Percentiles rank a stretch among this genome's conserved stretches.
Evolutionary conservation across 1,140 invertebrate genomes (phyloP).

Genomic region (Nilaparvata lugens): DNA sequence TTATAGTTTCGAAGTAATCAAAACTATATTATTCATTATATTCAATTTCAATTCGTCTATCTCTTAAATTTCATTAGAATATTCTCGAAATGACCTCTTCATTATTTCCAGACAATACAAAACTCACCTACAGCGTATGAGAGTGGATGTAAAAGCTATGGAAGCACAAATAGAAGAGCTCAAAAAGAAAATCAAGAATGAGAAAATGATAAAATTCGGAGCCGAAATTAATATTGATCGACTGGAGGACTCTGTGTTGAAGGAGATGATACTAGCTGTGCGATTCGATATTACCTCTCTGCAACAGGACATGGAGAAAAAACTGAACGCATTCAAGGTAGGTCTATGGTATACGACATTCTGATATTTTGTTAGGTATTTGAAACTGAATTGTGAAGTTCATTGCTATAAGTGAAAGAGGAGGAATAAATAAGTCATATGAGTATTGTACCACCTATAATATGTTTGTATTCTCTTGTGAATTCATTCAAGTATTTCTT

Average conservation of each 20-base stretch:
- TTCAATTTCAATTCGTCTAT: no score
- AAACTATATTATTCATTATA: no score
- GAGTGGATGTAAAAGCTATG: constrained; percentile 46
- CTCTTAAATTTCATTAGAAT: no score
- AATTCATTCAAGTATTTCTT: no score
- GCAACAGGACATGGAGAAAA: constrained; percentile 34
- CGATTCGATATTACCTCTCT: constrained; percentile 38
- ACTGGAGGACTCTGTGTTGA: constrained; percentile 45
- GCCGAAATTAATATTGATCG: constrained; percentile 41
- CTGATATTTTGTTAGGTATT: background rate
- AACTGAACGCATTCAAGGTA: constrained; percentile 32
- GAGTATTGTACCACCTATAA: no score
- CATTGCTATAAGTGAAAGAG: constrained; percentile 19
- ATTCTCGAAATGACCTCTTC: no score
- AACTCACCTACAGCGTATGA: constrained; percentile 43
- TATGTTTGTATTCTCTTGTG: no score
- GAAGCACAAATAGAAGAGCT: constrained; percentile 38
- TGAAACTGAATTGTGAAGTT: background rate
- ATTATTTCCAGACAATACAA: constrained; percentile 36
- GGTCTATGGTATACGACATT: constrained; percentile 19
- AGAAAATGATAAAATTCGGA: constrained; percentile 48
- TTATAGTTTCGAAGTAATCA: no score
- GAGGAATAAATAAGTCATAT: no score
- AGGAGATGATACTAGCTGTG: constrained; percentile 42
- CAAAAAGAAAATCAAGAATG: constrained; percentile 39